Base-by-base conservation (phyloP, 2,888 invertebrate species). In the Caenorhabditis auriculariae region DNA sequence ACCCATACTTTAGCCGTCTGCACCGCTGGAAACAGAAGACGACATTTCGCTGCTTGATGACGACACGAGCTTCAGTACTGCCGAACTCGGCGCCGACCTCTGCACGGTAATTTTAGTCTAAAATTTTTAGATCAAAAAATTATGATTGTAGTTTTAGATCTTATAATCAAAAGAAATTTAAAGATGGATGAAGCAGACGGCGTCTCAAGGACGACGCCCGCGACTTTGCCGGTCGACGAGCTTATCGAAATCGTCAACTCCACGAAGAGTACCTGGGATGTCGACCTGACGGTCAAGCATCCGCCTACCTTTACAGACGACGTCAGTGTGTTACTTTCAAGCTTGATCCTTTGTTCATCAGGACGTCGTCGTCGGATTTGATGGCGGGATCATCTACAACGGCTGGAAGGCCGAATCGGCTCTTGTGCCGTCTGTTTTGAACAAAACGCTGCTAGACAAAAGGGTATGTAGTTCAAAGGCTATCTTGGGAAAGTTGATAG, bases 361-460 rank as follows among this genome's bases (percentile, higher is more conserved):
- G 75, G 78, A 78, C 29, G 67, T 78, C 41, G 72, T 80, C 9
- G 69, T 80, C 54, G 79, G 80, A 24, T 55, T 80, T 17, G 74
- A 80, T 47, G 80, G 79, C 6, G 80, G 80, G 17, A 59, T 77
- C 27, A 55, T 76, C 35, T 56, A 68, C 43, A 72, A 76, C 52
- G 77, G 76, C 27, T 43, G 67, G 54, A 54, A 64, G n/a, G 67
- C 77, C 3, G 50, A 63, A 24, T 57, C 52, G 0, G 64, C 55
- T 12, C 54, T 37, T 1, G 46, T 27, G 27, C 58, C 55, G n/a
- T 55, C 58, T 5, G 48, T 63, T 6, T 39, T 69, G 32, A 59
- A 72, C 35, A 60, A 64, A n/a, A 62, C 54, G 6, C 39, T 58
- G 1, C 38, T 69, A 12, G 67, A 69, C 37, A 60, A 60, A 38